A percentile compares a stretch with the other conserved stretches of the same genome.
Evolutionary conservation across 2,113 vertebrate species (phyloP).

Genomic region (Myotis yumanensis): DNA sequence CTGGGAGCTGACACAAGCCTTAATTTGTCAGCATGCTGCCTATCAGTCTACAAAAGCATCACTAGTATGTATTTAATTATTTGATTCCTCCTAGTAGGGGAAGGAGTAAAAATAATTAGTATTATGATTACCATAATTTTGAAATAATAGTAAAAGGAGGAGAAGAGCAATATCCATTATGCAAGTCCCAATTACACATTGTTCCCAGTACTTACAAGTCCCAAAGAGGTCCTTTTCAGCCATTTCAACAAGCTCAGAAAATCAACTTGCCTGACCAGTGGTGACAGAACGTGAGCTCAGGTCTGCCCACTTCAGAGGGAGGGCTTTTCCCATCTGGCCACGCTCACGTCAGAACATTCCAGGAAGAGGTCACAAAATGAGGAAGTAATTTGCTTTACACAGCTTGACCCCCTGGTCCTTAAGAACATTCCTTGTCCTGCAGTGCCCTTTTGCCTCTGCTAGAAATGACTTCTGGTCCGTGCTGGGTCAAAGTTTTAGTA

Average conservation of each 20-base stretch:
- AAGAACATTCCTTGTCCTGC: background rate
- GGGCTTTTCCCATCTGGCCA: background rate
- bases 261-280: background rate
- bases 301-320: background rate
- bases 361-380: slow-evolving; percentile 47
- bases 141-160: slow-evolving; percentile 31
- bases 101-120: slow-evolving; percentile 20
- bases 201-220: background rate
- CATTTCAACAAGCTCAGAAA: slow-evolving; percentile 20
- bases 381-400: slow-evolving; percentile 50
- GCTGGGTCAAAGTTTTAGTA: slow-evolving; percentile 61
- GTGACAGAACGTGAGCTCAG: background rate
- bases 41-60: background rate
- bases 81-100: background rate
- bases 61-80: background rate
- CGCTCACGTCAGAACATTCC: slow-evolving; percentile 54
- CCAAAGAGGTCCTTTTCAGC: background rate
- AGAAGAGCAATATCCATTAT: background rate
- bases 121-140: background rate
- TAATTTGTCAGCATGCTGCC: slow-evolving; percentile 15
- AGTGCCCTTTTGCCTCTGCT: slow-evolving; percentile 28
- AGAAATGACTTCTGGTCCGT: slow-evolving; percentile 46
- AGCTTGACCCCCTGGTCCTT: slow-evolving; percentile 41
- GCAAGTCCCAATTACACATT: background rate
- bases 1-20: background rate